Percentiles rank a stretch among this genome's conserved stretches.
phyloP scores from a whole-genome alignment of 2,797 vertebrate species.

The Monodelphis domestica region DNA sequence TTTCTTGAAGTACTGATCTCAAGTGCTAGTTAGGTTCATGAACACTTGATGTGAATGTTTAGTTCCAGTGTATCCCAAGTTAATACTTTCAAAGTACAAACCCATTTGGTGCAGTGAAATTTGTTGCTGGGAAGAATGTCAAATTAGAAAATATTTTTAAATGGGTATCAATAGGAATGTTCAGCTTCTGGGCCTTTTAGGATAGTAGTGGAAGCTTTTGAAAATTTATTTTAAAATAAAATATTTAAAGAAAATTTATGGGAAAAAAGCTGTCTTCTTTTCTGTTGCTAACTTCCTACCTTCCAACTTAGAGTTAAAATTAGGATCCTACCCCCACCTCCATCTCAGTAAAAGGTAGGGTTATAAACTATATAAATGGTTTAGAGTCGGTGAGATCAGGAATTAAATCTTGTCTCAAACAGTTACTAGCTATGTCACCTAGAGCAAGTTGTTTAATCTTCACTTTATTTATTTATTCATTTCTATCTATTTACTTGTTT shows the following conservation, averaged over 20 bases:
- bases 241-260: slow-evolving; percentile 10
- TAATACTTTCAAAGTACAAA: slow-evolving; percentile 73
- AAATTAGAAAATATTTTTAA: slow-evolving; percentile 62
- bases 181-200: slow-evolving; percentile 19
- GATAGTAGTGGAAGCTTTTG: slow-evolving; percentile 40
- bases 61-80: slow-evolving; percentile 61
- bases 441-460: not conserved
- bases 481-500: too few species aligned
- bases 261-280: not conserved
- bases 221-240: slow-evolving; percentile 53
- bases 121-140: slow-evolving; percentile 59
- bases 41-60: slow-evolving; percentile 64
- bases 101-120: slow-evolving; percentile 60
- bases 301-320: not conserved
- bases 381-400: not conserved
- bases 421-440: not conserved
- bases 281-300: not conserved
- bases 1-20: slow-evolving; percentile 67
- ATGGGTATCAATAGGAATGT: slow-evolving; percentile 29
- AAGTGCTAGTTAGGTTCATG: slow-evolving; percentile 62
- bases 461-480: too few species aligned
- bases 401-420: not conserved
- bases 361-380: not conserved
- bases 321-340: not conserved
- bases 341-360: not conserved